A percentile compares a stretch with the other conserved stretches of the same genome.
These are phyloP conservation scores for Thumatha senex DNA, from an alignment of 2,888 invertebrate species.

Conservation along the genomic window DNA sequence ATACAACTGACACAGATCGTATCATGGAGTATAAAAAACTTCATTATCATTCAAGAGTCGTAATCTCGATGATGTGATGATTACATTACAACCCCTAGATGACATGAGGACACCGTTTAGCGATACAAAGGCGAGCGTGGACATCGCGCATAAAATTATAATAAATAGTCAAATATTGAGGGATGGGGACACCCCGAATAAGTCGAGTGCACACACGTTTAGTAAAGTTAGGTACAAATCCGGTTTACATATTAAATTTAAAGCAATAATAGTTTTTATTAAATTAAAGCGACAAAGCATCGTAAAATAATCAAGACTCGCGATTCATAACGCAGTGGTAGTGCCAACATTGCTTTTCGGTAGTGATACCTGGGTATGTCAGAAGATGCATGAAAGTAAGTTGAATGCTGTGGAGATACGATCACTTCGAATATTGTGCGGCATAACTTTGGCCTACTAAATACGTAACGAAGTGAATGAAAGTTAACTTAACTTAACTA, in stretches of 20 bases:
- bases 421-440: no score
- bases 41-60: slow-evolving; percentile 68
- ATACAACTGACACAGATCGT: slow-evolving; percentile 73
- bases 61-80: slow-evolving; percentile 41
- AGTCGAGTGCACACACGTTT: slow-evolving; percentile 22
- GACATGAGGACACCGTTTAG: slow-evolving; percentile 76
- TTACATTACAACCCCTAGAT: slow-evolving; percentile 58
- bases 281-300: no score
- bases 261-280: no score
- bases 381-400: no score
- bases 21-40: slow-evolving; percentile 60
- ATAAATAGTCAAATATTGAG: slow-evolving; percentile 65
- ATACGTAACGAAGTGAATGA: no score
- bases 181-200: slow-evolving; percentile 55
- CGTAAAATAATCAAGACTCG: no score
- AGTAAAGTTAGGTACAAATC: slow-evolving; percentile 11
- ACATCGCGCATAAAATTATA: slow-evolving; percentile 81
- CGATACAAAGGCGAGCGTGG: slow-evolving; percentile 68
- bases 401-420: no score
- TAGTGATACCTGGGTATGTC: no score
- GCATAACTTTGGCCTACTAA: no score
- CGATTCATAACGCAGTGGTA: no score
- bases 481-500: no score
- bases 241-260: neutral
- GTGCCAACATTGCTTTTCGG: no score